phyloP scores from a whole-genome alignment of 2,888 invertebrate genomes.

The Mesorhabditis spiculigera region DNA sequence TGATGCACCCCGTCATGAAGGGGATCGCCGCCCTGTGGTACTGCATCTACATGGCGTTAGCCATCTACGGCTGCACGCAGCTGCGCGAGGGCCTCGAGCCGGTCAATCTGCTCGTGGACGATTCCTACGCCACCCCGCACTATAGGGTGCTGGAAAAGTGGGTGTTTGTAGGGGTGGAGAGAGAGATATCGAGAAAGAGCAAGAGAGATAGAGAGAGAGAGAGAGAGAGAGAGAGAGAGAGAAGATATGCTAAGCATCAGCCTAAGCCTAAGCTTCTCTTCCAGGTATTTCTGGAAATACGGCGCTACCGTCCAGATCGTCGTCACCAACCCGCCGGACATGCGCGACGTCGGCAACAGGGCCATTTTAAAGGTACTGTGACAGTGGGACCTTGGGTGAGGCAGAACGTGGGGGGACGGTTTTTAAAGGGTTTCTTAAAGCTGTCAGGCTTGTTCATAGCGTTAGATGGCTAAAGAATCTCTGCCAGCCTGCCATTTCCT shows the following conservation, averaged over 20 bases:
- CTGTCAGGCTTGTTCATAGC: no score
- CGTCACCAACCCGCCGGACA: slow-evolving; percentile 44
- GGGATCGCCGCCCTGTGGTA: slow-evolving; percentile 43
- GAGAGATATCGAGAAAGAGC: background rate
- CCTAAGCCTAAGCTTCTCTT: background rate
- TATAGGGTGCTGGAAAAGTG: slow-evolving; percentile 35
- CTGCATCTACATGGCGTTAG: slow-evolving; percentile 37
- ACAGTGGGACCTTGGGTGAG: no score
- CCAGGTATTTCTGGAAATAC: slow-evolving; percentile 43
- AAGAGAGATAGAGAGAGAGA: background rate
- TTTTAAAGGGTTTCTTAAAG: no score
- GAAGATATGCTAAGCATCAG: no score
- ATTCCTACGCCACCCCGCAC: slow-evolving; percentile 48
- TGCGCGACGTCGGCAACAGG: slow-evolving; percentile 14
- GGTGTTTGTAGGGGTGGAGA: background rate
- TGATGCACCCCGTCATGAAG: slow-evolving; percentile 48
- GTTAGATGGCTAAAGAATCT: background rate
- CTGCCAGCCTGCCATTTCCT: no score
- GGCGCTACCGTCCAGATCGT: slow-evolving; percentile 43
- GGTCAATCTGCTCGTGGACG: slow-evolving; percentile 40
- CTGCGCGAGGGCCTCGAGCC: slow-evolving; percentile 50
- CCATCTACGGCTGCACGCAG: slow-evolving; percentile 43
- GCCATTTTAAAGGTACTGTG: no score
- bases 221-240: background rate
- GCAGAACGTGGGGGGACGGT: no score